These are phyloP conservation scores for Epinotia demarniana DNA, from an alignment of 2,888 invertebrate genomes.

Conservation along the genomic window DNA sequence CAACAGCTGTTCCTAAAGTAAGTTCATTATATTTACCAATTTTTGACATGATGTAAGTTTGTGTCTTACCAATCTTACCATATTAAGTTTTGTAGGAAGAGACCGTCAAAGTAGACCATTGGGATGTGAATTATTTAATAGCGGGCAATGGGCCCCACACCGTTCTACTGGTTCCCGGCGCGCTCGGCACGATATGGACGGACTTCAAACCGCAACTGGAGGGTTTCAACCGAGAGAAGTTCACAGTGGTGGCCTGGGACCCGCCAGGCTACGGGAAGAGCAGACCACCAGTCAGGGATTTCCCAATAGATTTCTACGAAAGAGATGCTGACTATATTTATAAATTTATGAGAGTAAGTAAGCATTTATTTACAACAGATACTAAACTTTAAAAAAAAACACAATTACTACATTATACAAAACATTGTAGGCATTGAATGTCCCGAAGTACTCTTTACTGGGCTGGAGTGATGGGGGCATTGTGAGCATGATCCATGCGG, in stretches of 20 bases:
- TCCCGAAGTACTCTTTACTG: conserved; percentile 89
- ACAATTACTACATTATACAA: not conserved
- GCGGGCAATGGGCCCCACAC: conserved; percentile 85
- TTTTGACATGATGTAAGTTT: not conserved
- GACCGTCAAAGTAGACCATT: conserved; percentile 86
- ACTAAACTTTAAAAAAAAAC: not conserved
- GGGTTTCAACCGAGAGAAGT: conserved; percentile 85
- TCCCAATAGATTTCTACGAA: conserved; percentile 88
- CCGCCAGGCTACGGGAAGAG: conserved; percentile 95
- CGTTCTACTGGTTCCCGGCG: conserved; percentile 91
- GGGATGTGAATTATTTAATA: conserved; percentile 83
- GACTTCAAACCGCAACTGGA: conserved; percentile 93
- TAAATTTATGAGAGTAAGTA: conserved; percentile 87
- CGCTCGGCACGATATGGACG: conserved; percentile 91
- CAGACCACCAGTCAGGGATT: conserved; percentile 90
- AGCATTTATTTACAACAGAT: not conserved
- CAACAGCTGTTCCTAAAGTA: conserved; percentile 56
- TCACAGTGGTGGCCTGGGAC: conserved; percentile 91
- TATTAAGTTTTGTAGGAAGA: conserved; percentile 80
- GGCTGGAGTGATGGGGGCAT: conserved; percentile 97
- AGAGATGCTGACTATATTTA: conserved; percentile 90
- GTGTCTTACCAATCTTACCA: not conserved
- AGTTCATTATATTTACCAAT: conserved; percentile 17
- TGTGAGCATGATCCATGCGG: conserved; percentile 90
- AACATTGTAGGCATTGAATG: conserved; percentile 82